phyloP scores from a whole-genome alignment of 2,113 vertebrate genomes.

The Nothoprocta perdicaria region DNA sequence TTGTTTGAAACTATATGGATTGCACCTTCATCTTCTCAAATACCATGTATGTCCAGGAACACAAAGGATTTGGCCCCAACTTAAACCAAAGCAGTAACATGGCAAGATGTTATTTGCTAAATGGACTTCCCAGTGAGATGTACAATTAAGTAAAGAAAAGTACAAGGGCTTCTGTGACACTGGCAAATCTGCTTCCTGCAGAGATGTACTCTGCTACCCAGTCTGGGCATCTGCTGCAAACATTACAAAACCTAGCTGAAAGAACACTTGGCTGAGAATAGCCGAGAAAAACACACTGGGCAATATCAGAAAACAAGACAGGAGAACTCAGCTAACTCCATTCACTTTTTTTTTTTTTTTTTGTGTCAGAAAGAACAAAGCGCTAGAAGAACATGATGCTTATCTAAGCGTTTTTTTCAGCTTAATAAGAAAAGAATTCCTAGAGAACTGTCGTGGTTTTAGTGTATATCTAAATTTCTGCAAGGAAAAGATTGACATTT shows the following conservation, averaged over 20 bases:
- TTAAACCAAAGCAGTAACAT: too few species aligned
- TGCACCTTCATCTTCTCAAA: neutral
- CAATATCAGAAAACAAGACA: neutral
- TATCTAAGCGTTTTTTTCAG: neutral
- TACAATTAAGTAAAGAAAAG: neutral
- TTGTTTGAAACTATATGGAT: neutral
- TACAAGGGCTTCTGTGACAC: neutral
- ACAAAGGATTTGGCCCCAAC: neutral
- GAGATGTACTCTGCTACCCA: neutral
- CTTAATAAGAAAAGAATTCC: neutral
- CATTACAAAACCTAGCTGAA: neutral
- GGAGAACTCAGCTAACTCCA: neutral
- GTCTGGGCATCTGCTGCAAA: neutral
- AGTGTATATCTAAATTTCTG: neutral
- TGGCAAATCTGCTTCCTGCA: neutral
- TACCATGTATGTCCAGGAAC: neutral
- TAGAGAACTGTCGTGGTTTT: neutral
- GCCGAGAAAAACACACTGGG: neutral
- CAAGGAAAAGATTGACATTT: neutral
- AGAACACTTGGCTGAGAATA: neutral
- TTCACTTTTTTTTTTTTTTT: neutral
- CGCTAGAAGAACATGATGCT: neutral
- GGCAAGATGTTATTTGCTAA: neutral
- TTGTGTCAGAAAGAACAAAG: too few species aligned
- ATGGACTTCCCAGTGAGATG: neutral